Evolutionary conservation across 1,140 invertebrate genomes (phyloP).

Genomic region (Bactericera cockerelli): DNA sequence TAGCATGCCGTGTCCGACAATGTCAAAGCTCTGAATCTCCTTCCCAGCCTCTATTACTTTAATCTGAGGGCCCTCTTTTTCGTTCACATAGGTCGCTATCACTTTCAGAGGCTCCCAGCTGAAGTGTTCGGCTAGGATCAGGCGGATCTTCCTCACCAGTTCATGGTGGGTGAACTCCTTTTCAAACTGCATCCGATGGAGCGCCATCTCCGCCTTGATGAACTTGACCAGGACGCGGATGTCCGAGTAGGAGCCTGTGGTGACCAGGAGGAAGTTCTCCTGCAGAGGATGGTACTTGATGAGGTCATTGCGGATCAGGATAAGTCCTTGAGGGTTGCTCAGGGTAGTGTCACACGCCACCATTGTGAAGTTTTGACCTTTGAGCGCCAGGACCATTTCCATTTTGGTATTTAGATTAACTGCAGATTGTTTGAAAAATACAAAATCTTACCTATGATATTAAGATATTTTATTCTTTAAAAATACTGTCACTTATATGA

Average conservation of each 20-base stretch:
- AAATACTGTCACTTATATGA: too few relatives aligned
- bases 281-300: background rate
- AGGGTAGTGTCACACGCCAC: background rate
- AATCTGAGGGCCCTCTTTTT: background rate
- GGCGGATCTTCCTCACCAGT: background rate
- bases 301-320: background rate
- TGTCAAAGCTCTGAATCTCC: background rate
- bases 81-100: background rate
- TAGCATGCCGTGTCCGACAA: background rate
- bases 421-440: too few relatives aligned
- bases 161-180: background rate
- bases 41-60: background rate
- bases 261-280: background rate
- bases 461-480: too few relatives aligned
- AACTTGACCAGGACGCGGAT: background rate
- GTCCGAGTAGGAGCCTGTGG: background rate
- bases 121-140: background rate
- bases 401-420: too few relatives aligned
- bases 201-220: background rate
- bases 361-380: background rate
- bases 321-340: background rate
- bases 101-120: background rate
- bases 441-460: too few relatives aligned
- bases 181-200: background rate
- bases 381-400: background rate